Evolutionary conservation across 2,888 invertebrate genomes (phyloP), one percentile per base, ranked within the genome.

Genomic region (Carcina quercana): DNA sequence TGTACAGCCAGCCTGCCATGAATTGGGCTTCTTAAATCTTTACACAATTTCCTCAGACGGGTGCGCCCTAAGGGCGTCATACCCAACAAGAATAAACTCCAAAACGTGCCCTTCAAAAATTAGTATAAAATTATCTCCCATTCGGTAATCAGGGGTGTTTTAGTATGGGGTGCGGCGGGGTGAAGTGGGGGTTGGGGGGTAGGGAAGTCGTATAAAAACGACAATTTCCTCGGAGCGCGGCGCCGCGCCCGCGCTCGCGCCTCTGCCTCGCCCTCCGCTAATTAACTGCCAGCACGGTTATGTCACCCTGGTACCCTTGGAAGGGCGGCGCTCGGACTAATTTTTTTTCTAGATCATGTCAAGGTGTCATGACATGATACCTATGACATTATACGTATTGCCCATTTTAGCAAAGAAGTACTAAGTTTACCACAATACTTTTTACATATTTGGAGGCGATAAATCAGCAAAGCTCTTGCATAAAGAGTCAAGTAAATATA

Each of bases 121-220:
- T 32, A 32, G 11, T 32, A 28, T 19, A 24, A 30, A 30, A 34
- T 35, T 28, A 28, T 27, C 28, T 28, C 24, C 12, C 24, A 21
- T 35, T 78, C 73, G 67, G 73, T 63, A 67, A 28, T 17, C 17
- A 12, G 8, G 21, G 28, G 20, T n/a, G 20, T 13, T 8, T 15
- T 66, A 67, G 63, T 55, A 52, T 55, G 52, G 53, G 53, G 60
- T 50, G 43, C 45, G 46, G n/a, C n/a, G n/a, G n/a, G n/a, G n/a
- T n/a, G n/a, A n/a, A n/a, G n/a, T n/a, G n/a, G n/a, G 59, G 57
- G 53, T 54, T 44, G 50, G 52, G 68, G 73, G 65, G n/a, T n/a
- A n/a, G n/a, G 66, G 73, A 75, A 74, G 69, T 78, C 80, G 67
- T 83, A 80, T 82, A 82, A 82, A 80, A 82, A 82, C 79, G 76